Conservation (phyloP, 2,113 vertebrate species). For the Microcebus griseorufus region DNA sequence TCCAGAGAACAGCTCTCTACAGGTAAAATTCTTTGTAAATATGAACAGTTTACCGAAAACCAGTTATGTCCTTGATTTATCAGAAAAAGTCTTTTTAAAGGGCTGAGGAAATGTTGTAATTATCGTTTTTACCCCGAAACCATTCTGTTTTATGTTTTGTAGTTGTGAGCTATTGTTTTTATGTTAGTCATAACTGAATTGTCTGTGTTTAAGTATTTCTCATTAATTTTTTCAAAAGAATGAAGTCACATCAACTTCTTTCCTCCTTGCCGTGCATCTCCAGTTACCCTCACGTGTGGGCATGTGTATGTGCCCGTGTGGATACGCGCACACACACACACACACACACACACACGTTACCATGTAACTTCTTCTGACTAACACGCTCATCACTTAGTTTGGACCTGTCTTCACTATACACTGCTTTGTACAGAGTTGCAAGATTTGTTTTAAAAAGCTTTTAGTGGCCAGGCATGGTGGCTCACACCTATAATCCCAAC, state of each 20-base stretch:
- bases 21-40: slow-evolving; percentile 10
- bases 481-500: too few species aligned
- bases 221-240: slow-evolving; percentile 8
- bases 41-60: background rate
- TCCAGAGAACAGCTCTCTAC: slow-evolving; percentile 17
- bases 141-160: background rate
- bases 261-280: background rate
- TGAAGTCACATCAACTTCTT: background rate
- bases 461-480: too few species aligned
- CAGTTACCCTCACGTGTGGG: background rate
- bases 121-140: background rate
- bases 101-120: background rate
- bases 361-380: background rate
- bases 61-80: slow-evolving; percentile 21
- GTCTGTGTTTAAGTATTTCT: background rate
- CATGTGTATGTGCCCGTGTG: background rate
- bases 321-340: rapidly evolving
- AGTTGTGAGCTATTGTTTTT: background rate
- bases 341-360: rapidly evolving
- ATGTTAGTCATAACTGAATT: background rate
- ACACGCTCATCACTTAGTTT: background rate
- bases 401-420: background rate
- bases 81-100: background rate
- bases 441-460: background rate
- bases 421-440: background rate